Percentiles rank a stretch among this genome's conserved stretches.
Conservation (phyloP, 2,797 vertebrate species). For the Hippoglossus hippoglossus region DNA sequence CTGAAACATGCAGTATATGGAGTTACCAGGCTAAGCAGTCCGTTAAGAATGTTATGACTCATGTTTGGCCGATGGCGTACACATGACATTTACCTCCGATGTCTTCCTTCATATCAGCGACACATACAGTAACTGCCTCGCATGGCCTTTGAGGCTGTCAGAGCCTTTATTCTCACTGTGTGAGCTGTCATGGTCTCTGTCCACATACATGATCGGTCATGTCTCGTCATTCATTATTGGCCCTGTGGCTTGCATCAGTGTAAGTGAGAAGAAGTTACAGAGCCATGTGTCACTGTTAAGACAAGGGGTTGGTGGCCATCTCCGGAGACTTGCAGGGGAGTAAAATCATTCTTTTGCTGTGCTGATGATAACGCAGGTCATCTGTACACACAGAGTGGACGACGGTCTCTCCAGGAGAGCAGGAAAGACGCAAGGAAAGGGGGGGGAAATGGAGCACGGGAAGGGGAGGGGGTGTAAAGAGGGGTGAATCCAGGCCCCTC, state of each 20-base stretch:
- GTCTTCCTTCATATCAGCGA: slow-evolving; percentile 35
- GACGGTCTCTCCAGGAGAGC: slow-evolving; percentile 61
- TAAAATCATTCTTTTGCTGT: slow-evolving; percentile 66
- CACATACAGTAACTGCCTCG: slow-evolving; percentile 39
- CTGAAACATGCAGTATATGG: neutral
- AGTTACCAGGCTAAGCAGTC: neutral
- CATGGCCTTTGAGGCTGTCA: slow-evolving; percentile 28
- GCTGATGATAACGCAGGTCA: slow-evolving; percentile 70
- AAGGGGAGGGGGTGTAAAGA: slow-evolving; percentile 31
- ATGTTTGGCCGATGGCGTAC: slow-evolving; percentile 31
- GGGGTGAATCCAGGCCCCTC: slow-evolving; percentile 47
- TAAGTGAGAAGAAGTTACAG: slow-evolving; percentile 52
- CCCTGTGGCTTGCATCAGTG: slow-evolving; percentile 50
- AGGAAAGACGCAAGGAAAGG: slow-evolving; percentile 26
- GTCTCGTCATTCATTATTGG: slow-evolving; percentile 49
- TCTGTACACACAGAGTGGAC: slow-evolving; percentile 64
- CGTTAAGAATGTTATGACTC: slow-evolving; percentile 4
- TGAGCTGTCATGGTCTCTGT: slow-evolving; percentile 19
- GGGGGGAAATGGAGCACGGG: slow-evolving; percentile 63
- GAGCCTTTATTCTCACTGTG: slow-evolving; percentile 9
- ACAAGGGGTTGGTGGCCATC: slow-evolving; percentile 56
- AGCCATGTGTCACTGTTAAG: slow-evolving; percentile 50
- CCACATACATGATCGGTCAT: slow-evolving; percentile 31
- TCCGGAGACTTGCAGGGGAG: slow-evolving; percentile 49
- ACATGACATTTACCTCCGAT: slow-evolving; percentile 49